Percentiles rank a stretch among this genome's conserved stretches.
phyloP scores from a whole-genome alignment of 2,113 vertebrate species.

The Sebastes schlegelii region DNA sequence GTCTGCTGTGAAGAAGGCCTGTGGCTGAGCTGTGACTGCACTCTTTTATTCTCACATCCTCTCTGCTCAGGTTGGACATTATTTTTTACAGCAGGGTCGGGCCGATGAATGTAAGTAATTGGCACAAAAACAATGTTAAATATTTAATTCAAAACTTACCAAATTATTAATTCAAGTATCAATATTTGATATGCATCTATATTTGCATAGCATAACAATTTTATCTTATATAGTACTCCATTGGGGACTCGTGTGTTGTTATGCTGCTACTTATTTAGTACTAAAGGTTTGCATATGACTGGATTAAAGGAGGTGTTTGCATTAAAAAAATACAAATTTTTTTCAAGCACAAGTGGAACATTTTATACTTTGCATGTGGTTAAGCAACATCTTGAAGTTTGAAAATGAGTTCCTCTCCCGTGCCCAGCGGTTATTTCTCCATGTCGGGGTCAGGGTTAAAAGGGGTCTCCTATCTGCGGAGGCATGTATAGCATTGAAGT shows the following conservation, averaged over 20 bases:
- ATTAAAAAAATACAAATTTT: neutral
- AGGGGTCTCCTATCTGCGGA: neutral
- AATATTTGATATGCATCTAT: slow-evolving; percentile 53
- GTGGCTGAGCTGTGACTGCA: neutral
- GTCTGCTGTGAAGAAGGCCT: neutral
- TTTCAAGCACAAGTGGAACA: neutral
- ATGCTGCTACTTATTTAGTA: neutral
- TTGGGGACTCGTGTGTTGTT: neutral
- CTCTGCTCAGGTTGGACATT: neutral
- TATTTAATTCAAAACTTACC: slow-evolving; percentile 43
- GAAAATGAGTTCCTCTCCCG: too few relatives aligned
- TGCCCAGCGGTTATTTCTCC: neutral
- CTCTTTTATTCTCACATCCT: neutral
- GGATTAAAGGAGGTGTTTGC: neutral
- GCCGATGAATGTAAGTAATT: slow-evolving; percentile 30
- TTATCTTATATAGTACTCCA: slow-evolving; percentile 5
- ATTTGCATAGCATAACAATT: slow-evolving; percentile 45
- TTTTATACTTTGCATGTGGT: neutral
- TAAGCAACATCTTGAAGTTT: neutral
- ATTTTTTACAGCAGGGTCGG: neutral
- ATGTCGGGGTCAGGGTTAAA: neutral
- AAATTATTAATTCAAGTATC: slow-evolving; percentile 55
- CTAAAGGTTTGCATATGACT: neutral
- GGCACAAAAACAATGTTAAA: slow-evolving; percentile 44
- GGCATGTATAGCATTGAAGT: too few relatives aligned